A percentile compares a stretch with the other conserved stretches of the same genome.
phyloP scores from a whole-genome alignment of 1,140 invertebrate genomes.

The Macrobrachium nipponense region DNA sequence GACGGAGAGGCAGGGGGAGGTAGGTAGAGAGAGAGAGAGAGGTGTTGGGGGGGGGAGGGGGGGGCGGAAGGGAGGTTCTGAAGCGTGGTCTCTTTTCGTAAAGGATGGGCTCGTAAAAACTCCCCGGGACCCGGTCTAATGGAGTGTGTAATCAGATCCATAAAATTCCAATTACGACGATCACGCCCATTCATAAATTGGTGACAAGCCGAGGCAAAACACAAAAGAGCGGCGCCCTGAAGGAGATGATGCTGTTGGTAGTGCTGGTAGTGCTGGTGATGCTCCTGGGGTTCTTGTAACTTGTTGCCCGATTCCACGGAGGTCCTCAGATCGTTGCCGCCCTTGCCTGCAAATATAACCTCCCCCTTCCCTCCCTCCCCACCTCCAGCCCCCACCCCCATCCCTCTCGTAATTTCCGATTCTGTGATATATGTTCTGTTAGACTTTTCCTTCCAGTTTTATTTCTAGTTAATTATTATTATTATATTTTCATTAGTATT shows the following conservation, averaged over 20 bases:
- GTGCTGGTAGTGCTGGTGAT: no score
- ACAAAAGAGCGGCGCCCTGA: no score
- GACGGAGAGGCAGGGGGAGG: not conserved
- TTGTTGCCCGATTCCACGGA: no score
- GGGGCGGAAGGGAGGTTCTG: no score
- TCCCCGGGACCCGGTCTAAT: slow-evolving; percentile 31
- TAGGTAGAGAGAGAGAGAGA: not conserved
- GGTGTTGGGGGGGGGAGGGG: no score
- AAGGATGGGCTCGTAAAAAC: slow-evolving; percentile 31
- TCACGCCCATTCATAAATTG: slow-evolving; percentile 42
- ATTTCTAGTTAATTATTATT: no score
- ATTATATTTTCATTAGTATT: no score
- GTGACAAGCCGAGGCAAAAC: not conserved
- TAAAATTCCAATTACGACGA: slow-evolving; percentile 44
- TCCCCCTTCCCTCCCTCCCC: not conserved
- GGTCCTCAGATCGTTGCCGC: not conserved
- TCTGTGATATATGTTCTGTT: no score
- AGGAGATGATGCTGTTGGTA: no score
- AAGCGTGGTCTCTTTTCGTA: not conserved
- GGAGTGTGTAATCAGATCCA: slow-evolving; percentile 45
- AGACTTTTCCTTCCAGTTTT: no score
- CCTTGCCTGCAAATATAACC: not conserved
- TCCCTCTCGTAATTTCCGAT: not conserved
- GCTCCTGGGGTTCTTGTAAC: no score
- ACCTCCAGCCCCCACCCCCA: not conserved